phyloP scores from a whole-genome alignment of 2,797 vertebrate species.

The Malacoraja senta region DNA sequence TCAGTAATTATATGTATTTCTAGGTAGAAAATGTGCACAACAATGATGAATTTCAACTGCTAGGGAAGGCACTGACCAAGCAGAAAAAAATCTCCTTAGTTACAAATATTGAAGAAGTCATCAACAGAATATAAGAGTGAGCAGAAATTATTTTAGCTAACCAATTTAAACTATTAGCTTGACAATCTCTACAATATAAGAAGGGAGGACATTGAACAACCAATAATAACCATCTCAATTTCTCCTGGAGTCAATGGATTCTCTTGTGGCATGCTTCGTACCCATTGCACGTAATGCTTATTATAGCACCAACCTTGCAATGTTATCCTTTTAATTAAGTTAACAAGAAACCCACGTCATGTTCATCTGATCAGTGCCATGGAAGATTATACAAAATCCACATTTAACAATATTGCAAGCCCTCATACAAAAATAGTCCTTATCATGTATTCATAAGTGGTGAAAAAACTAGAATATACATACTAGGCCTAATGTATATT shows the following conservation, averaged over 20 bases:
- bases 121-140: background rate
- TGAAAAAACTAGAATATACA: background rate
- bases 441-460: conserved; percentile 15
- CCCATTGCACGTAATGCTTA: background rate
- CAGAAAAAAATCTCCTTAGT: background rate
- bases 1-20: background rate
- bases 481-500: background rate
- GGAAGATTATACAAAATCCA: background rate
- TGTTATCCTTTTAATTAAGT: background rate
- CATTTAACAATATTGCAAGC: background rate
- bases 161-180: background rate
- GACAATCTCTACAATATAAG: background rate
- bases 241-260: background rate
- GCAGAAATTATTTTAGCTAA: background rate
- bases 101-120: background rate
- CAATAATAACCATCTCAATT: background rate
- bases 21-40: background rate
- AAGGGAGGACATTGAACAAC: background rate
- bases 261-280: background rate
- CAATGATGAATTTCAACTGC: background rate
- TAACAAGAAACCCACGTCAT: background rate
- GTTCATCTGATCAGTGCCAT: background rate
- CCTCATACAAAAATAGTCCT: background rate
- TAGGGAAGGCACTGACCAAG: background rate
- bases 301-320: background rate